These are phyloP conservation scores for Crossaster papposus DNA, from an alignment of 53 echinoderm and acorn worm species.

Conservation along the genomic window DNA sequence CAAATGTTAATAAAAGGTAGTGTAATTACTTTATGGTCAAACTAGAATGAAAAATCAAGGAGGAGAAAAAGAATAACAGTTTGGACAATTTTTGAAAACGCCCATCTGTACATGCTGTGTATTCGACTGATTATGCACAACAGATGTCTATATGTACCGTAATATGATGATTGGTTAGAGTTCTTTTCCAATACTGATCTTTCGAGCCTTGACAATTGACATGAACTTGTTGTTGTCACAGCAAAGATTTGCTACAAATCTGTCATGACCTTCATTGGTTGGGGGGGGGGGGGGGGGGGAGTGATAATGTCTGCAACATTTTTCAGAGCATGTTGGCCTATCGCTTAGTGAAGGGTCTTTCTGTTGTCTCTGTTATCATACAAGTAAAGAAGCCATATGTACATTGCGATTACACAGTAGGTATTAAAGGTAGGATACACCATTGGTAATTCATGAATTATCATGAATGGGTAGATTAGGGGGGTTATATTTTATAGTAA, in stretches of 20 bases:
- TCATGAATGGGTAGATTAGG: no score
- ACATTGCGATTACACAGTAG: background rate
- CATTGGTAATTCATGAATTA: no score
- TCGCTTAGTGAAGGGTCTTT: background rate
- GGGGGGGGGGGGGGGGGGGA: background rate
- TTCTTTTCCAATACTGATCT: background rate
- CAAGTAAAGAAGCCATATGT: background rate
- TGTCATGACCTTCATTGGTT: background rate
- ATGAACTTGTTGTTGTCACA: background rate
- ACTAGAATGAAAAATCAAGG: slow-evolving; percentile 3
- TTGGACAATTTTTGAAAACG: background rate
- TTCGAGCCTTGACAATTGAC: background rate
- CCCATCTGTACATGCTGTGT: background rate
- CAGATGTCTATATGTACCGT: background rate
- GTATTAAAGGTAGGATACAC: no score
- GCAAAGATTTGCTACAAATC: background rate
- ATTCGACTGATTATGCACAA: background rate
- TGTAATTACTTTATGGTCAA: slow-evolving; percentile 25
- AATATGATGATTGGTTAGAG: background rate
- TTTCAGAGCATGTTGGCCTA: background rate
- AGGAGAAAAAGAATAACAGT: background rate
- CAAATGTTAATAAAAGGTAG: slow-evolving; percentile 50
- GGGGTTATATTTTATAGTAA: no score
- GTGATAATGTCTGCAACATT: background rate
- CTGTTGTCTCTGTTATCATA: background rate